These are phyloP conservation scores for Arrhamphus sclerolepis DNA, from an alignment of 2,797 vertebrate genomes.

Conservation along the genomic window DNA sequence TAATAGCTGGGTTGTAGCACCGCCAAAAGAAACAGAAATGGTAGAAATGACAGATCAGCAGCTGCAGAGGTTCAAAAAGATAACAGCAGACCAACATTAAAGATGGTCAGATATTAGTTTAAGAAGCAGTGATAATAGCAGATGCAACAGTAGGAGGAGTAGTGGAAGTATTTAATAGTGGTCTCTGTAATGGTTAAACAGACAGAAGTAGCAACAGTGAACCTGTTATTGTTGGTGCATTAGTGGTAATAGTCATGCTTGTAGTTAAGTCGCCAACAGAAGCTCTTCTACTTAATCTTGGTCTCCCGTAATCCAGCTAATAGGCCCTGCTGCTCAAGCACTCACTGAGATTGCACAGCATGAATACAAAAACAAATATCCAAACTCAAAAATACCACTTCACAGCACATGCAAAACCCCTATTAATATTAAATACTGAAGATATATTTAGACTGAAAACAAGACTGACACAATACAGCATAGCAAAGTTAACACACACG, in stretches of 20 bases:
- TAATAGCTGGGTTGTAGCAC: too few species aligned
- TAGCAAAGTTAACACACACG: neutral
- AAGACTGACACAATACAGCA: neutral
- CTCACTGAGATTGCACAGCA: conserved; percentile 8
- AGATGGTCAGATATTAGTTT: neutral
- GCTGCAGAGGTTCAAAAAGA: neutral
- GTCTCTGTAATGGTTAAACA: neutral
- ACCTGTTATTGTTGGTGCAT: neutral
- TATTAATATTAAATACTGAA: neutral
- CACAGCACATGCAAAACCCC: neutral
- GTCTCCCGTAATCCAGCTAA: conserved; percentile 62
- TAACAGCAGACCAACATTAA: neutral
- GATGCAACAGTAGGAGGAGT: neutral
- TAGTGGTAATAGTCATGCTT: neutral
- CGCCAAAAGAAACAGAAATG: too few species aligned
- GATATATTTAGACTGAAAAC: neutral
- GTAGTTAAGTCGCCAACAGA: conserved; percentile 49
- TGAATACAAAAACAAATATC: neutral
- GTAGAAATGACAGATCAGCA: too few species aligned
- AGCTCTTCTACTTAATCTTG: conserved; percentile 56
- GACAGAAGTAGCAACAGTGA: conserved; percentile 5
- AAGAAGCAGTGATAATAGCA: neutral
- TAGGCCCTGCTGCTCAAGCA: conserved; percentile 27
- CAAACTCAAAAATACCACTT: neutral
- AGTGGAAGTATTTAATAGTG: neutral